Percentiles rank a stretch among this genome's conserved stretches.
phyloP scores from a whole-genome alignment of 2,113 vertebrate genomes.

The Microtus montanus region DNA sequence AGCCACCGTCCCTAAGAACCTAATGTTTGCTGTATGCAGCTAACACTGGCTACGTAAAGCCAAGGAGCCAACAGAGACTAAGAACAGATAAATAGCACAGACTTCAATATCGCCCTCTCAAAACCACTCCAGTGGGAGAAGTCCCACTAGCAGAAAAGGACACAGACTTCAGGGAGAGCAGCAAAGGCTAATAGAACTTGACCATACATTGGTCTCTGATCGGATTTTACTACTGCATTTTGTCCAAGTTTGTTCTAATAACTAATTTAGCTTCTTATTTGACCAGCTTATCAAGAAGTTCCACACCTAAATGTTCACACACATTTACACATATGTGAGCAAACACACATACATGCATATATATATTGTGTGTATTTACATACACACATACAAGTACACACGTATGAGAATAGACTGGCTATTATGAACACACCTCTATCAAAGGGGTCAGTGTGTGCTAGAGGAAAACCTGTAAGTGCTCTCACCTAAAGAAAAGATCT shows the following conservation, averaged over 20 bases:
- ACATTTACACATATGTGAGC: background rate
- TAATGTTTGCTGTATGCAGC: background rate
- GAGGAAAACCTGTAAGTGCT: background rate
- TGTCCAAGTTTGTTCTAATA: conserved; percentile 72
- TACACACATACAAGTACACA: background rate
- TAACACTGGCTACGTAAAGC: background rate
- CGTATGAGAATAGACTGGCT: conserved; percentile 61
- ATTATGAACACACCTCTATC: conserved; percentile 11
- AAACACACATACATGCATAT: background rate
- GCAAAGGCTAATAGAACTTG: conserved; percentile 68
- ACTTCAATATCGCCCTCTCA: background rate
- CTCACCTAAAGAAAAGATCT: background rate
- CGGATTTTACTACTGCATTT: conserved; percentile 70
- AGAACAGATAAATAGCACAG: background rate
- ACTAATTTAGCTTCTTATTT: conserved; percentile 74
- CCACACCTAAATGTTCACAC: background rate
- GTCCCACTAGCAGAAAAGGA: conserved; percentile 20
- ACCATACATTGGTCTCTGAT: conserved; percentile 71
- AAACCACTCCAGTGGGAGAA: conserved; percentile 40
- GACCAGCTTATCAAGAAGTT: conserved; percentile 76
- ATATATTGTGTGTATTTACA: no score
- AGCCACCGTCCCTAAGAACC: background rate
- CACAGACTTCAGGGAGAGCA: conserved; percentile 57
- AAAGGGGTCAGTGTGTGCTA: background rate
- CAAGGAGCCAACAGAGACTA: background rate